A percentile compares a stretch with the other conserved stretches of the same genome.
Conservation (phyloP, 2,888 invertebrate genomes). For the Heliconius ethilla region DNA sequence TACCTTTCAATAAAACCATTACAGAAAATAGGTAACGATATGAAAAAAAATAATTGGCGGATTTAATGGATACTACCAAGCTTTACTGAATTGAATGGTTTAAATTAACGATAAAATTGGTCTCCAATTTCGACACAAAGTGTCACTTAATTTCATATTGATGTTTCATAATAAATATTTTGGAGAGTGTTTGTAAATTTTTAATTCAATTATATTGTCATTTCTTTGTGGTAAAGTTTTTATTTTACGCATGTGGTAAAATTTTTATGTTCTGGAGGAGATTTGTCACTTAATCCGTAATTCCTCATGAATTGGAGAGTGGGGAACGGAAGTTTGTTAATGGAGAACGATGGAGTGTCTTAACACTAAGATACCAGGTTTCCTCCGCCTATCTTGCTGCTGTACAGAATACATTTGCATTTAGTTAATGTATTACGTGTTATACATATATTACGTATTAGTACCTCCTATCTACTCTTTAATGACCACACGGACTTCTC, state of each 20-base stretch:
- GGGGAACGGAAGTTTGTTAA: too few relatives aligned
- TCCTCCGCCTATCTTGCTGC: too few relatives aligned
- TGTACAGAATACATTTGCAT: neutral
- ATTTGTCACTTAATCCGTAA: too few relatives aligned
- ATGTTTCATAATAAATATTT: constrained; percentile 20
- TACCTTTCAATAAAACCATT: neutral
- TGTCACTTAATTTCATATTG: constrained; percentile 9
- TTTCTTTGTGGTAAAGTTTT: neutral
- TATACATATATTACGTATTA: neutral
- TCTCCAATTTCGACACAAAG: constrained; percentile 16
- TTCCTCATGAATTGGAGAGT: too few relatives aligned
- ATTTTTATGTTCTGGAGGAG: neutral
- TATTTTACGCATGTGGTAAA: neutral
- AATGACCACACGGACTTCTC: constrained; percentile 3
- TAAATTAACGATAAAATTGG: constrained; percentile 11
- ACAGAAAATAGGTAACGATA: neutral
- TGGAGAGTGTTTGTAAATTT: neutral
- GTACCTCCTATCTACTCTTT: neutral
- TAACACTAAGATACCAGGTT: too few relatives aligned
- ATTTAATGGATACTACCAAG: neutral
- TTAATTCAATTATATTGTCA: neutral
- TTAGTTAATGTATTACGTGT: too few relatives aligned
- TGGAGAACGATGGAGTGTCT: too few relatives aligned
- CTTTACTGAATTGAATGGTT: constrained; percentile 12
- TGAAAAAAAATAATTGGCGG: neutral